Base-by-base conservation (phyloP, 2,888 invertebrate genomes). In the Metellina segmentata region DNA sequence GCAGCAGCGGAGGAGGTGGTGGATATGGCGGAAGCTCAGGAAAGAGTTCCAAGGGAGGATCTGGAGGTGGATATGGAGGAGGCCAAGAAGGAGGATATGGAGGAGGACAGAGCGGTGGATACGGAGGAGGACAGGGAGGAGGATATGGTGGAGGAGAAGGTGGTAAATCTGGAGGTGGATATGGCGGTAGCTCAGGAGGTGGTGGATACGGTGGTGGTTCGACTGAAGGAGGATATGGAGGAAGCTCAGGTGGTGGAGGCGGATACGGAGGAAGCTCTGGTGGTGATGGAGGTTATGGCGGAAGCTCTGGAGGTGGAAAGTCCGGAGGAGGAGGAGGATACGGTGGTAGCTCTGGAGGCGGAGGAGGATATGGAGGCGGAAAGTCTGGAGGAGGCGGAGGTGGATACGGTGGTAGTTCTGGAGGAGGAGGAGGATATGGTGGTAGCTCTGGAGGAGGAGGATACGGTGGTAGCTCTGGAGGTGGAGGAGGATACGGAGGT, bases 371-470 rank as follows among this genome's bases (percentile, higher is more conserved):
- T 69, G 81, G 74, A 9, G 89, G 89, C 34, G 90, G 90, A 48
- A 70, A 71, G 11, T 48, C 78, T 9, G 89, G 89, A 16, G 89
- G 89, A n/a, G 81, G 81, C 61, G 85, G 89, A 7, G 89, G 89
- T 49, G 92, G 89, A 48, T 91, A 93, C 61, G 93, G 96, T 96
- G 91, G 91, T 96, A 7, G 97, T 97, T n/a, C 97, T 96, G 0
- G 97, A 96, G 94, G 96, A 96, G 0, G 97, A 97, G 94, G 97
- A 97, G 82, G 96, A 96, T 94, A 97, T 97, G 83, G 78, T 19
- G 85, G 85, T 52, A 69, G 85, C 34, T 53, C 49, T 34, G 70
- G 51, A 8, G 88, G 78, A 34, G 48, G 53, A 19, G 86, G 85
- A 70, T 75, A 81, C 53, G 85, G 89, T n/a, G 89, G 89, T 11